A percentile compares a stretch with the other conserved stretches of the same genome.
These are phyloP conservation scores for Alces alces DNA, from an alignment of 2,113 vertebrate species.

Conservation along the genomic window DNA sequence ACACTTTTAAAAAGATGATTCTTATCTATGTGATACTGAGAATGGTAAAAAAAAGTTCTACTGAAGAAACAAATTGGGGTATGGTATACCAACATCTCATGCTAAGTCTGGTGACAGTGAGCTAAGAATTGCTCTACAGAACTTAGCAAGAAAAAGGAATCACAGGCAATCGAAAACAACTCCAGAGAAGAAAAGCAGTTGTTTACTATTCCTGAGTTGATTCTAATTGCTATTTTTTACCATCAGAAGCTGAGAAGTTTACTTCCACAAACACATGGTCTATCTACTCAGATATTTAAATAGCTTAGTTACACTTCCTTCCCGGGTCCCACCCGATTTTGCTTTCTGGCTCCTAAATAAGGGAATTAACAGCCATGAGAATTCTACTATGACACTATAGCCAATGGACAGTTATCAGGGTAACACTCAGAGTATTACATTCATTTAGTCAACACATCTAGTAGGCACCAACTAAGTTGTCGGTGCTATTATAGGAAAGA, in stretches of 20 bases:
- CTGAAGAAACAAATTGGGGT: background rate
- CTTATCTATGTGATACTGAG: background rate
- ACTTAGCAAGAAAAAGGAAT: conserved; percentile 6
- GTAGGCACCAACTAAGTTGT: background rate
- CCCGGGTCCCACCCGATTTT: background rate
- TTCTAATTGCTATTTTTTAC: background rate
- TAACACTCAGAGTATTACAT: background rate
- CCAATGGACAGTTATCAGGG: background rate
- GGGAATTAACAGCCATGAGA: background rate
- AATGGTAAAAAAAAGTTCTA: background rate
- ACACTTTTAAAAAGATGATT: conserved; percentile 10
- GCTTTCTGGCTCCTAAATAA: conserved; percentile 12
- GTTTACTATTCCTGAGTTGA: background rate
- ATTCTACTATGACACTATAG: background rate
- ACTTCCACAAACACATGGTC: background rate
- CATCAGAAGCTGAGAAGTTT: background rate
- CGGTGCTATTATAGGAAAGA: background rate
- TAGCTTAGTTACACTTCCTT: background rate
- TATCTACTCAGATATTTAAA: background rate
- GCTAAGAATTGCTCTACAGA: background rate
- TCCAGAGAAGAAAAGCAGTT: background rate
- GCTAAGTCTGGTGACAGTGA: background rate
- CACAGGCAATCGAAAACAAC: background rate
- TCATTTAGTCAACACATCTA: background rate
- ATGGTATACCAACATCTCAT: background rate